Percentiles rank a stretch among this genome's conserved stretches.
Evolutionary conservation across 2,888 invertebrate genomes (phyloP).

Genomic region (Sminthurinus aureus): DNA sequence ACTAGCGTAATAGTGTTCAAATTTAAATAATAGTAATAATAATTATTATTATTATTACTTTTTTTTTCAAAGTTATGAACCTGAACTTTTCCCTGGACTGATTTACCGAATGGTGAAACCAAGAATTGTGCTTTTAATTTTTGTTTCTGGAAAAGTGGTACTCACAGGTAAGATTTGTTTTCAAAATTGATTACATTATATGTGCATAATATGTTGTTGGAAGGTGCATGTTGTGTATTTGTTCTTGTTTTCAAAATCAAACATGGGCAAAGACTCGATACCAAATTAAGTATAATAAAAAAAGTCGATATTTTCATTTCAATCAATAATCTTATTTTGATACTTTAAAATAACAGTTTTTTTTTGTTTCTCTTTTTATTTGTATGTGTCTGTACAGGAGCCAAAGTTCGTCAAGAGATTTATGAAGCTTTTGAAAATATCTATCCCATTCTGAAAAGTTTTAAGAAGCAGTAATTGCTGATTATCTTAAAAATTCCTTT

Average conservation of each 20-base stretch:
- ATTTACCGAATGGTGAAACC: constrained; percentile 98
- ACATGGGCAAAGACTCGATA: too few relatives aligned
- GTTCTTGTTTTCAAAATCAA: too few relatives aligned
- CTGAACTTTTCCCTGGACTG: constrained; percentile 97
- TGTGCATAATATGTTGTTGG: constrained; percentile 29
- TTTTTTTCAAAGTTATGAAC: constrained; percentile 80
- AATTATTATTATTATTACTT: constrained; percentile 8
- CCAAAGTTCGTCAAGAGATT: constrained; percentile 89
- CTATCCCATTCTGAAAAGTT: constrained; percentile 93
- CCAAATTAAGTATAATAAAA: too few relatives aligned
- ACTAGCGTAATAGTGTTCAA: not conserved
- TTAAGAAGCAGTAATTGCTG: constrained; percentile 76
- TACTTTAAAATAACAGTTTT: not conserved
- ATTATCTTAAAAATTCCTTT: too few relatives aligned
- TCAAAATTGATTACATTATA: constrained; percentile 1
- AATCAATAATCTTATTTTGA: not conserved
- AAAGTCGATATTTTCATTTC: too few relatives aligned
- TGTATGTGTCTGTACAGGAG: constrained; percentile 72
- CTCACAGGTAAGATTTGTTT: constrained; percentile 72
- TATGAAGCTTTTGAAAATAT: constrained; percentile 94
- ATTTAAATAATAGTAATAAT: not conserved
- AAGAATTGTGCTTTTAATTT: constrained; percentile 92
- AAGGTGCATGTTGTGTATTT: too few relatives aligned
- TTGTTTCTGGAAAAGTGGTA: constrained; percentile 99
- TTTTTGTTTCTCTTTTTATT: not conserved